phyloP scores from a whole-genome alignment of 2,797 vertebrate genomes.

The Denticeps clupeoides region DNA sequence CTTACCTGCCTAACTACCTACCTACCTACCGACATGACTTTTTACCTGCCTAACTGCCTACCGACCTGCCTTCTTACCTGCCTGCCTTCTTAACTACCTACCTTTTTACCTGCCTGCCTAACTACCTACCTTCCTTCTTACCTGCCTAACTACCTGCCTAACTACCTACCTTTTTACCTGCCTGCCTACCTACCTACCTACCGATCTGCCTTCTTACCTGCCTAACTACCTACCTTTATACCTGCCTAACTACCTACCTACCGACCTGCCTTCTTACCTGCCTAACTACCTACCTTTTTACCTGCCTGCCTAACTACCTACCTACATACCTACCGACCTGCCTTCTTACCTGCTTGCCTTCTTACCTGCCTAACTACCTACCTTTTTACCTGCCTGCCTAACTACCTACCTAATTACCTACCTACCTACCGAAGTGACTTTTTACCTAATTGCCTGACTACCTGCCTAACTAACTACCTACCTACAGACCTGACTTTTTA shows the following conservation, averaged over 20 bases:
- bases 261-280: neutral
- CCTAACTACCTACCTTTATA: neutral
- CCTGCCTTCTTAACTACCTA: neutral
- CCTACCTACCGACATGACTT: neutral
- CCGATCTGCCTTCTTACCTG: neutral
- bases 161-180: no score
- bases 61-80: neutral
- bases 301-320: neutral
- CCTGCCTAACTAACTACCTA: no score
- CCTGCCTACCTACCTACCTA: neutral
- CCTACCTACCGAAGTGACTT: no score
- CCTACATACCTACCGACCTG: no score
- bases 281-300: neutral
- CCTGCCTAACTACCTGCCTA: neutral
- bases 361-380: no score
- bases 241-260: slow-evolving; percentile 4
- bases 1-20: neutral
- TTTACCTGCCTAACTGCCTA: neutral
- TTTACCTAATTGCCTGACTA: no score
- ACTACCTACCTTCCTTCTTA: neutral
- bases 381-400: no score
- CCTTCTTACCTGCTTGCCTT: no score
- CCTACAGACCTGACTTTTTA: no score
- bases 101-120: neutral
- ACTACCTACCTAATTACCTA: no score